Conservation (phyloP, 2,113 vertebrate species). For the Cercocebus atys region DNA sequence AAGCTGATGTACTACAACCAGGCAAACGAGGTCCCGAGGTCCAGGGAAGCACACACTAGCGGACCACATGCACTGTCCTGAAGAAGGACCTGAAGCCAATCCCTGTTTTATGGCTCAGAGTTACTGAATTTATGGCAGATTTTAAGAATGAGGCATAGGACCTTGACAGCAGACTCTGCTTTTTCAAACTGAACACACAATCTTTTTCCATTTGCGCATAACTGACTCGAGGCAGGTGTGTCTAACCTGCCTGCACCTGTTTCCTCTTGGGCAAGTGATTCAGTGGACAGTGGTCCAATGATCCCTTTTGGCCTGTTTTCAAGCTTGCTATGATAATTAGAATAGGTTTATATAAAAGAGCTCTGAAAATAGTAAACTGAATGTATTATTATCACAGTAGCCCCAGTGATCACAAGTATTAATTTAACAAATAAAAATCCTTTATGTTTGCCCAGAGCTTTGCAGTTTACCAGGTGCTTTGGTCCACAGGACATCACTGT, state of each 20-base stretch:
- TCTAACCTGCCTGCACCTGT: neutral
- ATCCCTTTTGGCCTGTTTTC: neutral
- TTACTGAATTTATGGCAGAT: neutral
- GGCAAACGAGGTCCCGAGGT: neutral
- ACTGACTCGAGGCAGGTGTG: neutral
- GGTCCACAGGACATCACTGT: neutral
- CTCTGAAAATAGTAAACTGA: neutral
- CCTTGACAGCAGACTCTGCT: neutral
- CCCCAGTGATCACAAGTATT: neutral
- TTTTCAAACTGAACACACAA: neutral
- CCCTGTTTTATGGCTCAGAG: neutral
- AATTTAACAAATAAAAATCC: neutral
- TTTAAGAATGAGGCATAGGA: neutral
- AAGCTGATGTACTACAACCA: constrained; percentile 40
- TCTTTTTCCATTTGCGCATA: neutral
- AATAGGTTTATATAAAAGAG: neutral
- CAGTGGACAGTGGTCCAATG: too few species aligned
- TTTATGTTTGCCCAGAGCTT: neutral
- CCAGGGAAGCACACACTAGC: neutral
- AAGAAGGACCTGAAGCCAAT: neutral
- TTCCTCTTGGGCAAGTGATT: neutral
- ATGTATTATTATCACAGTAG: neutral
- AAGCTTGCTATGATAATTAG: neutral
- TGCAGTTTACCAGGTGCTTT: neutral
- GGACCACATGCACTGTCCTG: too few species aligned